These are phyloP conservation scores for Tauraco erythrolophus DNA, from an alignment of 2,113 vertebrate species.

Conservation along the genomic window DNA sequence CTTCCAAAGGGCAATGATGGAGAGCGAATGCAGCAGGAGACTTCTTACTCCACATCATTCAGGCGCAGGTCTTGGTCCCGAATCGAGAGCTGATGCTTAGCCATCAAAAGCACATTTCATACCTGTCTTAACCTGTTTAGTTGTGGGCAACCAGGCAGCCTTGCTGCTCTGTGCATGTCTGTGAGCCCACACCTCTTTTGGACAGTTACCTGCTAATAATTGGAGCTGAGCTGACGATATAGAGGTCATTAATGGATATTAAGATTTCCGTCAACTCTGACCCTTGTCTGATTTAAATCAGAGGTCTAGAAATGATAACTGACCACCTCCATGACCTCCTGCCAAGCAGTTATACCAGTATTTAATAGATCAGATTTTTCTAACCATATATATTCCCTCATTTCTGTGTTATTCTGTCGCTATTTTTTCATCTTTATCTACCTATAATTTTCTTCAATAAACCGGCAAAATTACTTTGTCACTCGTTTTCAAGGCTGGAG, in stretches of 20 bases:
- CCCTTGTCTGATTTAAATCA: neutral
- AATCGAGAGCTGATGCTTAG: neutral
- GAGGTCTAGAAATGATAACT: neutral
- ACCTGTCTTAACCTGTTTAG: neutral
- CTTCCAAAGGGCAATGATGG: neutral
- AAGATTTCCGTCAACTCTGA: neutral
- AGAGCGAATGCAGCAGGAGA: neutral
- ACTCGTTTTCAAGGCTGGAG: neutral
- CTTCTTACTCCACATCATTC: neutral
- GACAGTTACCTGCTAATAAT: neutral
- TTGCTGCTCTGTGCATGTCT: neutral
- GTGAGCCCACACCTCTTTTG: neutral
- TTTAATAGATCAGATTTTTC: neutral
- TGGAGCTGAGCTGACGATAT: neutral
- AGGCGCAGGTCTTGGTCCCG: neutral
- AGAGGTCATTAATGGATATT: neutral
- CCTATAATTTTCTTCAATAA: constrained; percentile 4
- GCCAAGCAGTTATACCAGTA: neutral
- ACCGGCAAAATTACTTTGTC: neutral
- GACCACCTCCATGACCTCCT: neutral
- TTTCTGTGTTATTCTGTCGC: neutral
- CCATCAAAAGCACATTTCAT: neutral
- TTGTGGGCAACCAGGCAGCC: neutral
- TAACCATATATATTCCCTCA: neutral
- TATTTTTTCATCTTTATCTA: neutral